A percentile compares a stretch with the other conserved stretches of the same genome.
These are phyloP conservation scores for Microcebus griseorufus DNA, from an alignment of 2,113 vertebrate species.

Conservation along the genomic window DNA sequence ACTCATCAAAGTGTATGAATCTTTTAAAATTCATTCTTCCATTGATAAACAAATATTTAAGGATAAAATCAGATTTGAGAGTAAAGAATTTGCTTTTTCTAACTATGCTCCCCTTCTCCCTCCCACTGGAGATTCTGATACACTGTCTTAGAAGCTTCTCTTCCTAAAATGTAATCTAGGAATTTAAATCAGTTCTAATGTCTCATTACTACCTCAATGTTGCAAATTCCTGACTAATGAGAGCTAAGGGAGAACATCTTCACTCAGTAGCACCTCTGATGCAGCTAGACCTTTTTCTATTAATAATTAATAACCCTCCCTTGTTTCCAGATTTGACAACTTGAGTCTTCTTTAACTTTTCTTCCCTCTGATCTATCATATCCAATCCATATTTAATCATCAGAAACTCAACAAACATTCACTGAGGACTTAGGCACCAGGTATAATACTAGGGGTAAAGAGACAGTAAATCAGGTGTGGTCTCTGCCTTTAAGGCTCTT, in stretches of 20 bases:
- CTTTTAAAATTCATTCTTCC: not conserved
- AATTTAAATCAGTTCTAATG: not conserved
- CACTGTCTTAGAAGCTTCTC: not conserved
- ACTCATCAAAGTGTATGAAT: not conserved
- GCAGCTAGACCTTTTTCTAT: not conserved
- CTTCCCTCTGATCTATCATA: not conserved
- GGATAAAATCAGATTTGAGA: not conserved
- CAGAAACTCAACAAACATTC: not conserved
- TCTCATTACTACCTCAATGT: not conserved
- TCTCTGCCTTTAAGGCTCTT: not conserved
- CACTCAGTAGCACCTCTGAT: not conserved
- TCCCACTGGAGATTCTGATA: not conserved
- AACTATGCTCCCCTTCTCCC: not conserved
- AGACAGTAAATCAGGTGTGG: not conserved
- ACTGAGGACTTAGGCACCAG: not conserved
- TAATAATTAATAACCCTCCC: not conserved
- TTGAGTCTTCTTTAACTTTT: not conserved
- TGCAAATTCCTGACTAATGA: not conserved
- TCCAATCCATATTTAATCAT: not conserved
- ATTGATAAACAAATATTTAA: constrained; percentile 19
- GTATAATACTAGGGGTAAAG: not conserved
- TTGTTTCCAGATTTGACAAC: not conserved
- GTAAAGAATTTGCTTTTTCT: not conserved
- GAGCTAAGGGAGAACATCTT: not conserved
- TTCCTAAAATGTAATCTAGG: not conserved